Evolutionary conservation across 2,888 invertebrate species (phyloP).

Genomic region (Eupithecia centaureata): DNA sequence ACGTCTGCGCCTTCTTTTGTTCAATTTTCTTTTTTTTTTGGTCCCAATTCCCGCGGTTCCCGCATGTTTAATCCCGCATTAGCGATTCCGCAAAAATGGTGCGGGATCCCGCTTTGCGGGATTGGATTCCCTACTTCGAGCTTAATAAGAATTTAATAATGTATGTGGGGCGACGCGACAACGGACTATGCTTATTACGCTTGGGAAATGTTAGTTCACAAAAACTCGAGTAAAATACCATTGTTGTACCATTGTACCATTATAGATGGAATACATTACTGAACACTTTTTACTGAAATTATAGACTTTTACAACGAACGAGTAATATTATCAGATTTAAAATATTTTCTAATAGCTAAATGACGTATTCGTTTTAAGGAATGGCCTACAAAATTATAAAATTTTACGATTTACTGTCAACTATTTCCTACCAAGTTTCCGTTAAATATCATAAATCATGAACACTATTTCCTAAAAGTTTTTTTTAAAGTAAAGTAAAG

Average conservation of each 20-base stretch:
- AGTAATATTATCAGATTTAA: neutral
- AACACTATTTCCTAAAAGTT: too few relatives aligned
- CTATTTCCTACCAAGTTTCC: neutral
- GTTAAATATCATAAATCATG: neutral
- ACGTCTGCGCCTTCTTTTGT: too few relatives aligned
- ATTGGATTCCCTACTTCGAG: too few relatives aligned
- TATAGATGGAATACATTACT: neutral
- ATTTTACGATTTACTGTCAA: neutral
- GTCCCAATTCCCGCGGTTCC: too few relatives aligned
- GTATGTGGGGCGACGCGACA: slow-evolving; percentile 52
- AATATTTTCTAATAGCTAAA: neutral
- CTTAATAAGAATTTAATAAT: slow-evolving; percentile 69
- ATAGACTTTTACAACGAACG: neutral
- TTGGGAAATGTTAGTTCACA: slow-evolving; percentile 3
- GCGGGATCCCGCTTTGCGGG: too few relatives aligned
- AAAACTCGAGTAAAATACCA: neutral
- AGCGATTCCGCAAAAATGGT: too few relatives aligned
- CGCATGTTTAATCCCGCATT: too few relatives aligned
- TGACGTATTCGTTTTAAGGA: neutral
- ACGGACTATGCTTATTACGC: slow-evolving; percentile 24
- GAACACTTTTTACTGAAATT: neutral
- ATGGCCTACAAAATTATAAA: neutral
- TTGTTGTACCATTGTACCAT: neutral
- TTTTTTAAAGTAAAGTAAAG: too few relatives aligned
- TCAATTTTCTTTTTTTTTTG: too few relatives aligned